These are phyloP conservation scores for Halyomorpha halys DNA, from an alignment of 1,140 invertebrate genomes.

Conservation along the genomic window DNA sequence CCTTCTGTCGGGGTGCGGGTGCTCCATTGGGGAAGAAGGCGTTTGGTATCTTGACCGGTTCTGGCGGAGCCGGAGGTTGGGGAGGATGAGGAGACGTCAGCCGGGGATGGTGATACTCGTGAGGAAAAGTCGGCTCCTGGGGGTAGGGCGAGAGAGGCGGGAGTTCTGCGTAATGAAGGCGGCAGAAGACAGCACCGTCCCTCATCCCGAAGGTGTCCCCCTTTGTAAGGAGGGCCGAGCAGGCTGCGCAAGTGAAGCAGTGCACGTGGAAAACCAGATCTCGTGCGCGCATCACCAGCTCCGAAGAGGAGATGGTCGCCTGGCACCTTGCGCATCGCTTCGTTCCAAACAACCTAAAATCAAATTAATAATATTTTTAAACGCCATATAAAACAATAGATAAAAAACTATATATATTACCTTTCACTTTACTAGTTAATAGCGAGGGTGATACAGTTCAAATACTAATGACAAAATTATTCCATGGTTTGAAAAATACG, in stretches of 20 bases:
- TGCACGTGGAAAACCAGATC: conserved; percentile 89
- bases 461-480: no score
- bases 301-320: conserved; percentile 79
- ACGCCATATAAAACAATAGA: no score
- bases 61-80: conserved; percentile 35
- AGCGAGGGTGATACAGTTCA: no score
- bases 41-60: conserved; percentile 38
- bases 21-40: conserved; percentile 59
- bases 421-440: no score
- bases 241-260: conserved; percentile 90
- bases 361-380: conserved; percentile 25
- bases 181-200: conserved; percentile 69
- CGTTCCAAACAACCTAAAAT: conserved; percentile 64
- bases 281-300: conserved; percentile 88
- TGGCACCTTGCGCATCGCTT: conserved; percentile 81
- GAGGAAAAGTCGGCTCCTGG: conserved; percentile 39
- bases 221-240: conserved; percentile 69
- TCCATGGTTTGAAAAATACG: no score
- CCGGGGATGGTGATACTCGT: conserved; percentile 39
- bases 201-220: conserved; percentile 91
- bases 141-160: conserved; percentile 43
- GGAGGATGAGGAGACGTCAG: conserved; percentile 32
- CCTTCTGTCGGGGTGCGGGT: conserved; percentile 69
- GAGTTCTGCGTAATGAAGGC: conserved; percentile 57
- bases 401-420: no score